Evolutionary conservation across 2,113 vertebrate genomes (phyloP).

Genomic region (Phalacrocorax aristotelis): DNA sequence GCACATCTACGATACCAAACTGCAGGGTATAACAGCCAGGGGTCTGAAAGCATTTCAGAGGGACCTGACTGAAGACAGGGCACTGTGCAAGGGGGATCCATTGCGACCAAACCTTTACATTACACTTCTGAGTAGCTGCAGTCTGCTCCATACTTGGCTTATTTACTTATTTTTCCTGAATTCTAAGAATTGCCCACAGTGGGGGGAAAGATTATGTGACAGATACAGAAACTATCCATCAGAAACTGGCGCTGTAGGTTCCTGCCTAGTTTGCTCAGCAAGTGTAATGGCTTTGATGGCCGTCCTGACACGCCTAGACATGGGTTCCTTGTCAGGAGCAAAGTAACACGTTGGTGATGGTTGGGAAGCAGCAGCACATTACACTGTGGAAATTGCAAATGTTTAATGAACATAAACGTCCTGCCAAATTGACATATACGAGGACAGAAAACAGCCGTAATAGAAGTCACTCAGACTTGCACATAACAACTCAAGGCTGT

Average conservation of each 20-base stretch:
- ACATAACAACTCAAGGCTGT: neutral
- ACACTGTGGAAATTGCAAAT: neutral
- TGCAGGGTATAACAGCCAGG: neutral
- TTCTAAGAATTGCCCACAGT: neutral
- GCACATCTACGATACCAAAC: neutral
- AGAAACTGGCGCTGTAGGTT: neutral
- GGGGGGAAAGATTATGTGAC: neutral
- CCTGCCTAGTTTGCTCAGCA: slow-evolving; percentile 11
- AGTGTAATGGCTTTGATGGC: slow-evolving; percentile 2
- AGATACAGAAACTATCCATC: neutral
- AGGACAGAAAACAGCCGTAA: neutral
- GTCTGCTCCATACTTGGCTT: neutral
- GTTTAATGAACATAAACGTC: slow-evolving; percentile 20
- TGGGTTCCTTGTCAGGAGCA: neutral
- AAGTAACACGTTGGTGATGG: neutral
- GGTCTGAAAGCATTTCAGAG: neutral
- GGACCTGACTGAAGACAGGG: neutral
- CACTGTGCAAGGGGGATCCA: neutral
- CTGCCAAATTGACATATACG: neutral
- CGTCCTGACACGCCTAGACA: neutral
- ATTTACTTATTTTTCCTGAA: neutral
- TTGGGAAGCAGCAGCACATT: neutral
- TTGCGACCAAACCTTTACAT: neutral
- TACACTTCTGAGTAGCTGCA: neutral
- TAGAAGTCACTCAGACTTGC: neutral